phyloP scores from a whole-genome alignment of 2,888 invertebrate genomes.

The Patella ulyssiponensis region DNA sequence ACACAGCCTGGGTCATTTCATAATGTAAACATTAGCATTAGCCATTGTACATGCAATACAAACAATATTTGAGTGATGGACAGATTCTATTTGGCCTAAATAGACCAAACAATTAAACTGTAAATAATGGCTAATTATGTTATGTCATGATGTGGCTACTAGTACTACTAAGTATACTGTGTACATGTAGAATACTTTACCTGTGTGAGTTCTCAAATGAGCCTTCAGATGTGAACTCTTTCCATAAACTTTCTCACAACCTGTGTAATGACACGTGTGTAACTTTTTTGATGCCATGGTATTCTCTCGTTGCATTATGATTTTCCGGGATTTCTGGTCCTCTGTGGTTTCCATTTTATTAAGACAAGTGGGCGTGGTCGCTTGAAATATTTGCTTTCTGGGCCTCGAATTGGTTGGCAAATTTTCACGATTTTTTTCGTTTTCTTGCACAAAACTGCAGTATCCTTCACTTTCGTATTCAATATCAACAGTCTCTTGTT shows the following conservation, averaged over 20 bases:
- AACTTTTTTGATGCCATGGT: conserved; percentile 72
- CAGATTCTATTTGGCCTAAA: no score
- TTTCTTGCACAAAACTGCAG: conserved; percentile 23
- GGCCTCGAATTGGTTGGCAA: conserved; percentile 32
- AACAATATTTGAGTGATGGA: no score
- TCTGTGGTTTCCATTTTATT: conserved; percentile 19
- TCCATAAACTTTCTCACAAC: conserved; percentile 79
- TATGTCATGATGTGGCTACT: no score
- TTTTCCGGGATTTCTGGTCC: not conserved
- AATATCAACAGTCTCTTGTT: conserved; percentile 75
- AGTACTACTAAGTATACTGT: no score
- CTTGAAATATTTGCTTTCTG: conserved; percentile 35
- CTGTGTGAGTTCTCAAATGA: conserved; percentile 79
- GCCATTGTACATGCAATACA: no score
- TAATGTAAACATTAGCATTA: no score
- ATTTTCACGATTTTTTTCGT: conserved; percentile 19
- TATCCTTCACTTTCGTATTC: conserved; percentile 36
- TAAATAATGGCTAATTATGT: no score
- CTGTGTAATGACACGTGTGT: conserved; percentile 77
- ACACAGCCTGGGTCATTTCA: no score
- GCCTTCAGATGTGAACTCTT: conserved; percentile 80
- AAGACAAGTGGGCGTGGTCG: conserved; percentile 54
- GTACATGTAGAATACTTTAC: conserved; percentile 63
- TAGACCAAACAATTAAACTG: no score
- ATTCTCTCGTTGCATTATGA: conserved; percentile 7